A percentile compares a stretch with the other conserved stretches of the same genome.
These are phyloP conservation scores for Hyaena hyaena DNA, from an alignment of 2,113 vertebrate species.

Conservation along the genomic window DNA sequence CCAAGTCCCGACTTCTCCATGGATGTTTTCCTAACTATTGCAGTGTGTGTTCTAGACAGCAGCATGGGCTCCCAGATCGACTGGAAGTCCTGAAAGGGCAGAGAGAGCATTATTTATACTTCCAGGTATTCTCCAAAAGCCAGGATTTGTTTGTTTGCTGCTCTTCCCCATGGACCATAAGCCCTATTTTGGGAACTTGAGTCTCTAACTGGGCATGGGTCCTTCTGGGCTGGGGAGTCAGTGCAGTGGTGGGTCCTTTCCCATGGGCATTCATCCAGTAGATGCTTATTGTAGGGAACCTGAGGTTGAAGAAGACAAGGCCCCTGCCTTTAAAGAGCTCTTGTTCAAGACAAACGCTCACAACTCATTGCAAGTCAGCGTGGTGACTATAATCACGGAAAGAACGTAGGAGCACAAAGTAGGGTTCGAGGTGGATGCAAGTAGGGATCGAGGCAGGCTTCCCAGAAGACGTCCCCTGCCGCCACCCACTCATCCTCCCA, in stretches of 20 bases:
- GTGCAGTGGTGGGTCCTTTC: not conserved
- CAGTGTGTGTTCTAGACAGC: too few relatives aligned
- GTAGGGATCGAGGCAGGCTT: not conserved
- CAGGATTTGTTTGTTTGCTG: not conserved
- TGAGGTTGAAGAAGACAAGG: not conserved
- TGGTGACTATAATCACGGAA: not conserved
- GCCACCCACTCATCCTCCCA: too few relatives aligned
- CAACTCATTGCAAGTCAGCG: not conserved
- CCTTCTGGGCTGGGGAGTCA: not conserved
- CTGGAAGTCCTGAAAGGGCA: not conserved
- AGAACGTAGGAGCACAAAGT: not conserved
- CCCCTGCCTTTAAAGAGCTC: not conserved
- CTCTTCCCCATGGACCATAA: not conserved
- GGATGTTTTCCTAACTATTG: not conserved
- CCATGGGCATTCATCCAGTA: not conserved
- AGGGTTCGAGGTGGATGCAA: not conserved
- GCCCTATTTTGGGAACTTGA: not conserved
- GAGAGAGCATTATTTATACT: not conserved
- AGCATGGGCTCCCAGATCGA: not conserved
- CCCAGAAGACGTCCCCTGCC: not conserved
- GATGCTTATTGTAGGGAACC: not conserved
- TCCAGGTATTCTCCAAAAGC: not conserved
- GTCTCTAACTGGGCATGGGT: not conserved
- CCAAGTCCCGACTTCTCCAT: not conserved
- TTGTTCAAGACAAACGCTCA: not conserved